phyloP scores from a whole-genome alignment of 2,113 vertebrate species.

The Nycticebus coucang region DNA sequence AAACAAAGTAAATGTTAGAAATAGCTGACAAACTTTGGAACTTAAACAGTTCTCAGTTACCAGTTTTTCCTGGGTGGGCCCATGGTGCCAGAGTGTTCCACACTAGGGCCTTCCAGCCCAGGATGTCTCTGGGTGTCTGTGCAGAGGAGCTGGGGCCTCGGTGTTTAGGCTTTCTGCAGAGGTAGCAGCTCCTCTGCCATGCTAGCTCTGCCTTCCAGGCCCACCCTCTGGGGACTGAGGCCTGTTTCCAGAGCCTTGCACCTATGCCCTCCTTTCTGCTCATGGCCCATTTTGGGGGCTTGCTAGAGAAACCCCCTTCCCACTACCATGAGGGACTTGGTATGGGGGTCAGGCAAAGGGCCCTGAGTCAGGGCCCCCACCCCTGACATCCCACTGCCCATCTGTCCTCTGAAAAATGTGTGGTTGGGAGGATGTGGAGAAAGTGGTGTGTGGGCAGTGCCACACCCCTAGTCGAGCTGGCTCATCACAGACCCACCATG shows the following conservation, averaged over 20 bases:
- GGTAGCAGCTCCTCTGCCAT: not conserved
- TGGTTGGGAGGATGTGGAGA: too few relatives aligned
- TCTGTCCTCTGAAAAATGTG: not conserved
- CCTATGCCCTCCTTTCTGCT: not conserved
- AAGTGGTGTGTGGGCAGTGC: not conserved
- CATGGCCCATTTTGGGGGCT: not conserved
- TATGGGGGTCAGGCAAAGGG: not conserved
- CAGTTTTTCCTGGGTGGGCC: not conserved
- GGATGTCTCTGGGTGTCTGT: not conserved
- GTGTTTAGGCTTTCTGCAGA: not conserved
- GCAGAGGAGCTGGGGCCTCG: not conserved
- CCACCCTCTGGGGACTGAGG: rapidly evolving
- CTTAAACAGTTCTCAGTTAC: not conserved
- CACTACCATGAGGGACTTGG: not conserved
- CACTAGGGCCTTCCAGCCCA: not conserved
- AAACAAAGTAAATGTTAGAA: not conserved
- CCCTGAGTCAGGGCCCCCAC: not conserved
- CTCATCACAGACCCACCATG: not conserved
- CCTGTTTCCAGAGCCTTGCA: not conserved
- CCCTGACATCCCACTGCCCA: not conserved
- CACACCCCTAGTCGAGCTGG: not conserved
- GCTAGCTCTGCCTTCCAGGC: not conserved
- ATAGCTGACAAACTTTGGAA: not conserved
- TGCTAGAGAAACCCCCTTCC: not conserved
- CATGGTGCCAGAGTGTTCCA: not conserved